These are phyloP conservation scores for Papilio demoleus DNA, from an alignment of 2,888 invertebrate genomes.

Conservation along the genomic window DNA sequence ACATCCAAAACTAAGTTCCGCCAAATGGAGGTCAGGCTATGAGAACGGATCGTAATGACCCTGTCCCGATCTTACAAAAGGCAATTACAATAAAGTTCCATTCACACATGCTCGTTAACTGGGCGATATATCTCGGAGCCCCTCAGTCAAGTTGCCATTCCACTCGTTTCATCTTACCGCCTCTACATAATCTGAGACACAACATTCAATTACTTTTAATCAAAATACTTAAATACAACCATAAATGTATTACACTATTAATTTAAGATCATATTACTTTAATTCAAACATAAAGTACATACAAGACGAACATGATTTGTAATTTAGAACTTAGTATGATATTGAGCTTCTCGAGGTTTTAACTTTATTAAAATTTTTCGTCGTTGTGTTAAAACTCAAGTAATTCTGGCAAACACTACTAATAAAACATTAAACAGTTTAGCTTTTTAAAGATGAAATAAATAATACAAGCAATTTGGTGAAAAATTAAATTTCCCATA, in stretches of 20 bases:
- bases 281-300: background rate
- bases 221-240: conserved; percentile 15
- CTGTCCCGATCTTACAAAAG: conserved; percentile 82
- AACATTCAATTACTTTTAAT: conserved; percentile 41
- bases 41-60: conserved; percentile 78
- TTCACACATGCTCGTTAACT: conserved; percentile 83
- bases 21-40: conserved; percentile 71
- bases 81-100: conserved; percentile 84
- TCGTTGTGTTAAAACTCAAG: no score
- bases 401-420: no score
- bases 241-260: background rate
- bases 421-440: no score
- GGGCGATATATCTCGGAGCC: conserved; percentile 79
- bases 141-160: conserved; percentile 68
- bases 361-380: no score
- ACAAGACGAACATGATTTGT: no score
- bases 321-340: no score
- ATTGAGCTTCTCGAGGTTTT: no score
- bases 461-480: no score
- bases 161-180: conserved; percentile 68
- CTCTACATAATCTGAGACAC: conserved; percentile 42
- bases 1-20: conserved; percentile 64
- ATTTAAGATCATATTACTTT: background rate
- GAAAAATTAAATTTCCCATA: no score
- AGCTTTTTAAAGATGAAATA: no score